Base-by-base conservation (phyloP, 2,113 vertebrate species). In the Ia io region DNA sequence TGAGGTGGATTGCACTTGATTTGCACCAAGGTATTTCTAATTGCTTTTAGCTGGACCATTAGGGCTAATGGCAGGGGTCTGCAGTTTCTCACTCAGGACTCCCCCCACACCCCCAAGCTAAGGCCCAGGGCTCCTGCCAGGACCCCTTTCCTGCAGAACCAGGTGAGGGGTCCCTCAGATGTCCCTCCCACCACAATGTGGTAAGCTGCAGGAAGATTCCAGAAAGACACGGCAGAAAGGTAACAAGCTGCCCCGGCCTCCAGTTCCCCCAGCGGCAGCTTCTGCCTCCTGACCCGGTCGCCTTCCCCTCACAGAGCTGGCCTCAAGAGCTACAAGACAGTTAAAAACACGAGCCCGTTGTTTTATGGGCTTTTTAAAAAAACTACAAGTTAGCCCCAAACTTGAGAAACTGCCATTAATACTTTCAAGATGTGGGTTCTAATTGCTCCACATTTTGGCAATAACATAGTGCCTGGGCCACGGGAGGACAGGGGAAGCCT, bases 381-480 rank as follows among this genome's bases (percentile, higher is more conserved):
- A 4, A 83, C 47, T 59, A 17, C 56, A 97, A 97, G 97, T 98
- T 97, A 97, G 84, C 95, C 79, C 91, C 88, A 44, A 96, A 97
- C 87, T 96, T 71, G 93, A 76, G 93, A 96, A 96, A 97, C 88
- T 92, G 69, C 89, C 83, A 95, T 98, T 98, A 98, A 99, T 98
- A 97, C 97, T 95, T 98, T 98, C 98, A 98, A 98, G 98, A 98
- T 98, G 98, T 96, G 94, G 93, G 88, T 94, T 88, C 94, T 93
- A 83, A 96, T 96, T 94, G 94, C 96, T 97, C 97, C 96, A 84
- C 89, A 93, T 96, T 95, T 93, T 84, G 96, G 97, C 96, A 97
- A 73, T 98, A 97, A 95, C 65, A 96, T 61, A 96, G 83, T 23
- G 78, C 44, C 59, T 96, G 90, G 96, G 97, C 95, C 91, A 53